phyloP scores from a whole-genome alignment of 2,888 invertebrate genomes.

The Melanchra persicariae region DNA sequence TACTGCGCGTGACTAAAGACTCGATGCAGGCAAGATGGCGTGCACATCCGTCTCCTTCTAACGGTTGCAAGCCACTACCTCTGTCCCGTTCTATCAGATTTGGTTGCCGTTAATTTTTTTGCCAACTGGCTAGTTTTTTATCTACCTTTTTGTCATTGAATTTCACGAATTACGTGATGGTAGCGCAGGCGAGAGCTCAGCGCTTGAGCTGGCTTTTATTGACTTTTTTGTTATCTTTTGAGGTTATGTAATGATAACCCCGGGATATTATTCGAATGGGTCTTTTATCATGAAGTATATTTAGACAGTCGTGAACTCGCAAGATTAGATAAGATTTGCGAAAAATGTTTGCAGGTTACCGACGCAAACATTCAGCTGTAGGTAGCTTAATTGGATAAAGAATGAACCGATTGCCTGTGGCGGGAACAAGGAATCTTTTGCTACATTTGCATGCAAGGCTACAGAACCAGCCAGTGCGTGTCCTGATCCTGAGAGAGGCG shows the following conservation, averaged over 20 bases:
- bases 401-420: conserved; percentile 45
- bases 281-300: conserved; percentile 56
- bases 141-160: conserved; percentile 80
- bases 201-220: conserved; percentile 69
- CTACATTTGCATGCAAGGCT: conserved; percentile 77
- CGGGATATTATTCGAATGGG: conserved; percentile 56
- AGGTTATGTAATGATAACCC: conserved; percentile 72
- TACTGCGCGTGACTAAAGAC: conserved; percentile 88
- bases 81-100: conserved; percentile 77
- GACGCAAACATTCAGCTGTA: neutral
- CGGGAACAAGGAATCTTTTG: conserved; percentile 68
- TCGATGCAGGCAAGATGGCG: conserved; percentile 88
- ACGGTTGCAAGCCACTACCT: conserved; percentile 66
- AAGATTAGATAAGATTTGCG: conserved; percentile 53
- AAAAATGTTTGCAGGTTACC: conserved; percentile 23
- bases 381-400: conserved; percentile 19
- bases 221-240: conserved; percentile 70
- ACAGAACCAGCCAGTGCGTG: conserved; percentile 72
- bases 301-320: conserved; percentile 52
- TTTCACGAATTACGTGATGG: conserved; percentile 86
- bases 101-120: conserved; percentile 86
- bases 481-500: conserved; percentile 72
- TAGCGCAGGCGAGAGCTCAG: conserved; percentile 75
- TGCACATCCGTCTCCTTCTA: conserved; percentile 79
- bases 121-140: conserved; percentile 77